These are phyloP conservation scores for Pagetopsis macropterus DNA, from an alignment of 2,797 vertebrate species.

Conservation along the genomic window DNA sequence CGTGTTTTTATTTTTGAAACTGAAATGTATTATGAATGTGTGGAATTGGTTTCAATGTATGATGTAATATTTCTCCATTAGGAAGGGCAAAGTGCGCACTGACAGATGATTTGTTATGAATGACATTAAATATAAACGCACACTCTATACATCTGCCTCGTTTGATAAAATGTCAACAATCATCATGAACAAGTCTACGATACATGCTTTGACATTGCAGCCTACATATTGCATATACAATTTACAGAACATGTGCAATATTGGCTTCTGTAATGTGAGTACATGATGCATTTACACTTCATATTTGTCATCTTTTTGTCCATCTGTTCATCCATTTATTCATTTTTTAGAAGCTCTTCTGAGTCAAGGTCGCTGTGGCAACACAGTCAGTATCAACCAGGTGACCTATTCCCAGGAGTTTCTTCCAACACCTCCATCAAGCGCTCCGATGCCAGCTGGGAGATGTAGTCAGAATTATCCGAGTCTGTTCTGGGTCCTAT, in stretches of 20 bases:
- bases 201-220: neutral
- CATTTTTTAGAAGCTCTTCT: conserved; percentile 25
- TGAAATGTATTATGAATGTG: conserved; percentile 25
- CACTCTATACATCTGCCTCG: neutral
- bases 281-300: conserved; percentile 7
- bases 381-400: conserved; percentile 32
- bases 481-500: conserved; percentile 17
- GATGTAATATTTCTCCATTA: conserved; percentile 26
- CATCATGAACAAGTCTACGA: neutral
- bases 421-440: conserved; percentile 24
- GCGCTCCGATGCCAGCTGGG: conserved; percentile 28
- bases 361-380: conserved; percentile 33
- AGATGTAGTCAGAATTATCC: conserved; percentile 40
- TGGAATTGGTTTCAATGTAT: conserved; percentile 13
- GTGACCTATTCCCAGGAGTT: conserved; percentile 32
- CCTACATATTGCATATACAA: neutral
- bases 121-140: neutral
- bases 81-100: conserved; percentile 25
- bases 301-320: neutral
- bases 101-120: conserved; percentile 5
- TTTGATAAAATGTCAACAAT: neutral
- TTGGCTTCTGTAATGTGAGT: neutral
- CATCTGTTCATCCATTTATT: conserved; percentile 10
- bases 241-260: neutral
- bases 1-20: neutral